Evolutionary conservation across 2,113 vertebrate species (phyloP), one percentile per base, ranked within the genome.

Genomic region (Channa maculata): DNA sequence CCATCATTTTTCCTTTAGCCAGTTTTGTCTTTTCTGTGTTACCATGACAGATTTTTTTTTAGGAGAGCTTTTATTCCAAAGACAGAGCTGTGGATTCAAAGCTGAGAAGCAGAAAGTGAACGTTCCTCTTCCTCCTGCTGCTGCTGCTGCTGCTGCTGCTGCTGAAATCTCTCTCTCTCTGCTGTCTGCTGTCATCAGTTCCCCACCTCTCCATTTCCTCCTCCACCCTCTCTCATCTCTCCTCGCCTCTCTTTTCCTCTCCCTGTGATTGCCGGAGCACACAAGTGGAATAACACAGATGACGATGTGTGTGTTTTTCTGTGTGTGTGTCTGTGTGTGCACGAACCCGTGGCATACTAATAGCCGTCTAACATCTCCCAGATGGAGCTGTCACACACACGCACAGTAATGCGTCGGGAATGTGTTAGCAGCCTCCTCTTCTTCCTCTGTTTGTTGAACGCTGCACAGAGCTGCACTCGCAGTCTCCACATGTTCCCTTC

Each of bases 341-440:
- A 59, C 61, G 48, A 71, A 75, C 57, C 70, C 54, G 75, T 84
- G 75, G 72, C 69, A 69, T 58, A 65, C 76, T 86, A 82, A 89
- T 84, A 84, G 84, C 75, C 58, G 65, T 74, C 80, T 86, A 88
- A 88, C 81, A 45, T 84, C 71, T 86, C 75, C 83, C 86, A 86
- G 80, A 88, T 88, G 86, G 77, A 79, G 83, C 80, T 78, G 71
- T 78, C 70, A 82, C 77, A 79, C 62, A 59, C 68, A 34, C 79
- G 46, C 15, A 11, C 69, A 45, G 41, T 66, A 75, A 71, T 59
- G 59, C 75, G 52, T 36, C 55, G 57, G 61, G 81, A 75, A 67
- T 67, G 81, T 65, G 81, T 82, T 53, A 59, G 78, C 82, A 54
- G 75, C 78, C 61, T 10, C 55, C 50, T 58, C 71, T 15, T 63